Evolutionary conservation across 2,888 invertebrate genomes (phyloP).

Genomic region (Pyrrhia umbra): DNA sequence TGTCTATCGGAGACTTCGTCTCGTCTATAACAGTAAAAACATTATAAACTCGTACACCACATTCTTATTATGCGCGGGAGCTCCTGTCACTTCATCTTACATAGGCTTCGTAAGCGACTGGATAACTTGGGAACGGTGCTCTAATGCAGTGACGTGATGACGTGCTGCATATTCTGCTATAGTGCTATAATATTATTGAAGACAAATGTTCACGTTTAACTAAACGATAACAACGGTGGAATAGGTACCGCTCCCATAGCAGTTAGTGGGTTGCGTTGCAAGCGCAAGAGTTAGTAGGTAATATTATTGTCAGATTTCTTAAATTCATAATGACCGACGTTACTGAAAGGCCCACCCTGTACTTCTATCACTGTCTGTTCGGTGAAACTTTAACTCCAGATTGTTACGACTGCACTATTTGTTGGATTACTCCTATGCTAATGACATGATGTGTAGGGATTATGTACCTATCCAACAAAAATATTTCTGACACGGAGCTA

Average conservation of each 20-base stretch:
- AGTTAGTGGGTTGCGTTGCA: constrained; percentile 66
- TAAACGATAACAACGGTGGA: constrained; percentile 35
- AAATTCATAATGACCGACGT: constrained; percentile 82
- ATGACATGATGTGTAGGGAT: constrained; percentile 27
- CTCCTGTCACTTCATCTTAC: constrained; percentile 46
- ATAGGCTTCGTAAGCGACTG: constrained; percentile 49
- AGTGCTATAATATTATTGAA: constrained; percentile 25
- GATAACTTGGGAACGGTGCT: constrained; percentile 59
- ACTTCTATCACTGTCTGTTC: constrained; percentile 75
- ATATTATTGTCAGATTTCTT: constrained; percentile 88
- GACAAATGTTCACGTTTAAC: constrained; percentile 35
- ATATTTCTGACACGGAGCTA: constrained; percentile 60
- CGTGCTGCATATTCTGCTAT: constrained; percentile 14
- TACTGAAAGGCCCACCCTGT: constrained; percentile 82
- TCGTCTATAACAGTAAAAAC: constrained; percentile 85
- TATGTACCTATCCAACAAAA: constrained; percentile 31
- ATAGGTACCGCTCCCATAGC: constrained; percentile 57
- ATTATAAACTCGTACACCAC: constrained; percentile 80
- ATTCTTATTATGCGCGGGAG: constrained; percentile 64
- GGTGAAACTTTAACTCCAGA: constrained; percentile 48
- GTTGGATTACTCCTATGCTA: constrained; percentile 38
- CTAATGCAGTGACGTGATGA: constrained; percentile 39
- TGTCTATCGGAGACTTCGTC: constrained; percentile 88
- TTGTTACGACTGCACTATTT: constrained; percentile 67
- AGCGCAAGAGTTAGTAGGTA: constrained; percentile 76